Percentiles rank a stretch among this genome's conserved stretches.
Evolutionary conservation across 2,888 invertebrate species (phyloP).

Genomic region (Melanostoma mellinum): DNA sequence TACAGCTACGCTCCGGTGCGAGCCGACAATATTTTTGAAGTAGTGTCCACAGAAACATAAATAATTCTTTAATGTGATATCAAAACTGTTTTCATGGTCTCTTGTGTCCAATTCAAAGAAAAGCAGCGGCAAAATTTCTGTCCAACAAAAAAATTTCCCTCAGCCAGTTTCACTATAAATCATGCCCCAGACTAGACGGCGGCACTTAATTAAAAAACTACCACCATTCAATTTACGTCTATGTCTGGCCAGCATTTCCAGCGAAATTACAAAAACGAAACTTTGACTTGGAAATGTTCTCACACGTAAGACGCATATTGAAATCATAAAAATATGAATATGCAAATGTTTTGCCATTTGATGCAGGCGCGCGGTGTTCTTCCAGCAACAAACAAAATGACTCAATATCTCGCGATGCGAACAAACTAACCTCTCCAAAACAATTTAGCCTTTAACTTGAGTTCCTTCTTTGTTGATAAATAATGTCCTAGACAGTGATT

Average conservation of each 20-base stretch:
- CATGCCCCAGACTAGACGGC: constrained; percentile 60
- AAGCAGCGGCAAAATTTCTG: not conserved
- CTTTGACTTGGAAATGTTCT: constrained; percentile 14
- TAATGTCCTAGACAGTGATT: constrained; percentile 55
- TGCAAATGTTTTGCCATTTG: not conserved
- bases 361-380: not conserved
- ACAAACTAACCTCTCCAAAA: not conserved
- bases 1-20: too few species aligned
- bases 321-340: too few species aligned
- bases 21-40: too few species aligned
- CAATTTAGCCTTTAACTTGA: not conserved
- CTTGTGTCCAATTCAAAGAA: constrained; percentile 7
- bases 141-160: constrained; percentile 14
- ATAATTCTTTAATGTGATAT: too few species aligned
- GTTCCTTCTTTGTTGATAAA: constrained; percentile 23
- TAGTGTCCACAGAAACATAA: too few species aligned
- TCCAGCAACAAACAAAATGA: not conserved
- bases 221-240: constrained; percentile 23
- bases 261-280: not conserved
- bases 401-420: not conserved
- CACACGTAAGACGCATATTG: not conserved
- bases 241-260: not conserved
- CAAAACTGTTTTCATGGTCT: too few species aligned
- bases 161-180: constrained; percentile 42
- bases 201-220: constrained; percentile 57